Evolutionary conservation across 2,888 invertebrate species (phyloP).

Genomic region (Drosophila lacicola): DNA sequence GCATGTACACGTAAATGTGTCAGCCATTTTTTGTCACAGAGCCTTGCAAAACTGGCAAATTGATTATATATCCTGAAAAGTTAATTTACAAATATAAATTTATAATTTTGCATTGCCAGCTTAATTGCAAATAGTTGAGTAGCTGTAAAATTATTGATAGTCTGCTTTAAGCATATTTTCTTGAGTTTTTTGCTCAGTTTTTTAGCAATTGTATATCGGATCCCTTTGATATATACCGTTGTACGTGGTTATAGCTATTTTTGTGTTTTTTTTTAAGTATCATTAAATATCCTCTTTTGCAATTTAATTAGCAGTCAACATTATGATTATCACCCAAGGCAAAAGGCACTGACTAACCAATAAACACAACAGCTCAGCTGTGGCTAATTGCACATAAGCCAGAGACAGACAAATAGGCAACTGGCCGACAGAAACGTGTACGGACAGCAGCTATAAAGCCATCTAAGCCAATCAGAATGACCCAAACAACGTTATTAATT

Average conservation of each 20-base stretch:
- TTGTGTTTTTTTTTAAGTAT: conserved; percentile 31
- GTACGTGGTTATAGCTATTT: not conserved
- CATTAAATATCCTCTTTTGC: conserved; percentile 40
- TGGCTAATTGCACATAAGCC: conserved; percentile 42
- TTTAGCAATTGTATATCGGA: not conserved
- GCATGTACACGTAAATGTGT: too few relatives aligned
- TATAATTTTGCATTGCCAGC: too few relatives aligned
- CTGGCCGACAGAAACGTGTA: conserved; percentile 6
- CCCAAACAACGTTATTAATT: conserved; percentile 66
- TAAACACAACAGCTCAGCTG: conserved; percentile 26
- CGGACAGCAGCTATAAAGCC: conserved; percentile 47
- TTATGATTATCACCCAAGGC: conserved; percentile 60
- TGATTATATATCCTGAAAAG: too few relatives aligned
- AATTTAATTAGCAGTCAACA: conserved; percentile 64
- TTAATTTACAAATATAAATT: too few relatives aligned
- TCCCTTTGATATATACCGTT: conserved; percentile 8
- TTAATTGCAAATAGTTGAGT: too few relatives aligned
- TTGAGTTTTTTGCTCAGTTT: not conserved
- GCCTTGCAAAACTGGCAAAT: too few relatives aligned
- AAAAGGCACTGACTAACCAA: conserved; percentile 16
- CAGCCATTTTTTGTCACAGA: too few relatives aligned
- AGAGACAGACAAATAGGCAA: conserved; percentile 14
- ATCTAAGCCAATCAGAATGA: conserved; percentile 51
- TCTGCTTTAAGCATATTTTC: not conserved
- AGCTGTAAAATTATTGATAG: too few relatives aligned